phyloP scores from a whole-genome alignment of 2,888 invertebrate species.

The Amblyteles armatorius region DNA sequence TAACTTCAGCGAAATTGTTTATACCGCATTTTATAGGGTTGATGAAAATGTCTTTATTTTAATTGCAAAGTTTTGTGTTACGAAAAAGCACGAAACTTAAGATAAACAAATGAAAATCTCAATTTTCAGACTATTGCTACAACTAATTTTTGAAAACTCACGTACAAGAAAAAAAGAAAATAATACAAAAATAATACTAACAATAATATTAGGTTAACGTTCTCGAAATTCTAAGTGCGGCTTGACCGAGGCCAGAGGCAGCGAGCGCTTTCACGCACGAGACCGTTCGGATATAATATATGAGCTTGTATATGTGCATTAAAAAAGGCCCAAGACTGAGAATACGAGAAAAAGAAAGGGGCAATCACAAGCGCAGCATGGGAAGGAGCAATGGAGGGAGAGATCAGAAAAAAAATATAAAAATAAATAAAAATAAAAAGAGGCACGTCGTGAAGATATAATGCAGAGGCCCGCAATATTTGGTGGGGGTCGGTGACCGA shows the following conservation, averaged over 20 bases:
- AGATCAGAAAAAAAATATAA: conserved; percentile 28
- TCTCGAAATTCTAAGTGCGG: conserved; percentile 55
- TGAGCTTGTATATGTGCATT: conserved; percentile 50
- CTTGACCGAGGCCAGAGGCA: conserved; percentile 39
- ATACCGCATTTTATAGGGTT: background rate
- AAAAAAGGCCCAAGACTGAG: conserved; percentile 31
- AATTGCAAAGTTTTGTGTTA: background rate
- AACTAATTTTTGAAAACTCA: background rate
- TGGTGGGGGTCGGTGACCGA: conserved; percentile 72
- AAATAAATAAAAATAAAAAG: conserved; percentile 50
- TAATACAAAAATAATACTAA: conserved; percentile 37
- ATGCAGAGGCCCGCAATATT: conserved; percentile 72
- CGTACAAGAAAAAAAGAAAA: background rate
- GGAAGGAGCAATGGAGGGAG: conserved; percentile 44
- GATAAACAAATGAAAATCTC: background rate
- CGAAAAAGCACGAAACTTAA: background rate
- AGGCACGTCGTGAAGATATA: conserved; percentile 56
- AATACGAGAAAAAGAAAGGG: conserved; percentile 54
- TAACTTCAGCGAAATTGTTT: background rate
- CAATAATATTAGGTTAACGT: conserved; percentile 58
- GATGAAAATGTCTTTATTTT: background rate
- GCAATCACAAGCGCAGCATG: conserved; percentile 54
- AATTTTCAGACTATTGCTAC: background rate
- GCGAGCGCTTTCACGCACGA: conserved; percentile 52
- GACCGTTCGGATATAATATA: conserved; percentile 46